Percentiles rank a stretch among this genome's conserved stretches.
phyloP scores from a whole-genome alignment of 92 coral and sea anemone genomes.

The Meandrina meandrites region DNA sequence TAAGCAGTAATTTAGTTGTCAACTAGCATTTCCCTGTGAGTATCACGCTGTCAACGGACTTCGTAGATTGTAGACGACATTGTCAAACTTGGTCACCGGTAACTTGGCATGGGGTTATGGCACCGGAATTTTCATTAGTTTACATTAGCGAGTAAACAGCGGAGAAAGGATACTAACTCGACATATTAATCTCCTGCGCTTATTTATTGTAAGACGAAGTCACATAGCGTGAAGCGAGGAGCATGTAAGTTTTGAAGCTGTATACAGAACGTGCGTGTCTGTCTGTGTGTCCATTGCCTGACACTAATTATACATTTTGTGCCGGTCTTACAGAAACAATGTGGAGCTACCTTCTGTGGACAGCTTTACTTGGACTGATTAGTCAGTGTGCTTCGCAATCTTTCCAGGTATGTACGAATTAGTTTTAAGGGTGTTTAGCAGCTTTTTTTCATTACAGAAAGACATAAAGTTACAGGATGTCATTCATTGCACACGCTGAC shows the following conservation, averaged over 20 bases:
- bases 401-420: conserved; percentile 32
- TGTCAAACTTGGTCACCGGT: conserved; percentile 22
- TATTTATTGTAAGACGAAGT: conserved; percentile 2
- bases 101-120: conserved; percentile 40
- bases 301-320: background rate
- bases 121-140: conserved; percentile 38
- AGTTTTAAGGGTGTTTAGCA: conserved; percentile 8
- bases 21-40: background rate
- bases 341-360: conserved; percentile 5
- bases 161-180: conserved; percentile 30
- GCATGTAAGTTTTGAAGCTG: conserved; percentile 21
- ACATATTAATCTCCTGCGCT: conserved; percentile 27
- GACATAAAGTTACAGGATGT: conserved; percentile 18
- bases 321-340: conserved; percentile 9
- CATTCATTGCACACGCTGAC: background rate
- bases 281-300: background rate
- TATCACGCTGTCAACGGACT: conserved; percentile 15
- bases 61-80: background rate
- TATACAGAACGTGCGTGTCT: background rate
- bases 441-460: conserved; percentile 5
- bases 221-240: conserved; percentile 39
- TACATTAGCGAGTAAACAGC: conserved; percentile 37
- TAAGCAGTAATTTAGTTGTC: conserved; percentile 36
- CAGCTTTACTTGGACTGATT: conserved; percentile 6
- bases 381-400: conserved; percentile 28